Conservation (phyloP, 2,888 invertebrate species). For the Aspidapion aeneum region DNA sequence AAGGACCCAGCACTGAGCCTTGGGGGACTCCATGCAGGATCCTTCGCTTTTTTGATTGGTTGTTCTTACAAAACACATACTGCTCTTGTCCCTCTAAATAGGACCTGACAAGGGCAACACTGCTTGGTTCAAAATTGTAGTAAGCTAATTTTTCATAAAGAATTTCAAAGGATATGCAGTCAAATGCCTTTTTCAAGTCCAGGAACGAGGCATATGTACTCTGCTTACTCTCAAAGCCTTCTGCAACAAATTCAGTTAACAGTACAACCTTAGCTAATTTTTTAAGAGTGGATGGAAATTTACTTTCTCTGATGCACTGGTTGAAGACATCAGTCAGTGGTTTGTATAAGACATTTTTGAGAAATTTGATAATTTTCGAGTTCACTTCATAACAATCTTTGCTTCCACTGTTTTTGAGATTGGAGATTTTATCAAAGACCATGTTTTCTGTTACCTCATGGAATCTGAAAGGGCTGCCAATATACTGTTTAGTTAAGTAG, state of each 20-base stretch:
- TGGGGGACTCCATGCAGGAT: neutral
- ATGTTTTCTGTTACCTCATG: conserved; percentile 10
- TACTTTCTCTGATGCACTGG: neutral
- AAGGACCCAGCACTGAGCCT: no score
- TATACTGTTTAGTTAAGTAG: no score
- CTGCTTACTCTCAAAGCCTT: neutral
- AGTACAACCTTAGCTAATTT: neutral
- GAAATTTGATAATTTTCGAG: neutral
- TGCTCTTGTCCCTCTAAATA: neutral
- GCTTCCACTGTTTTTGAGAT: neutral
- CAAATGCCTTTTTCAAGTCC: neutral
- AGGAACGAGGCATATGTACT: neutral
- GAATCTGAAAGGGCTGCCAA: no score
- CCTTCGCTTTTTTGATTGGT: neutral
- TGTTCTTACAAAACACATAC: neutral
- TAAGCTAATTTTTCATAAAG: neutral
- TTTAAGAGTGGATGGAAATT: neutral
- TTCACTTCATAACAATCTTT: neutral
- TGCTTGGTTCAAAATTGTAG: neutral
- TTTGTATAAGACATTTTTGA: neutral
- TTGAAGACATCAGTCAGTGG: neutral
- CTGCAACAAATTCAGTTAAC: neutral
- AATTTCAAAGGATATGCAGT: neutral
- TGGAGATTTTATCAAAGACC: neutral
- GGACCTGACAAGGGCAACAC: neutral